Percentiles rank a stretch among this genome's conserved stretches.
phyloP scores from a whole-genome alignment of 2,797 vertebrate species.

The Galago senegalensis region DNA sequence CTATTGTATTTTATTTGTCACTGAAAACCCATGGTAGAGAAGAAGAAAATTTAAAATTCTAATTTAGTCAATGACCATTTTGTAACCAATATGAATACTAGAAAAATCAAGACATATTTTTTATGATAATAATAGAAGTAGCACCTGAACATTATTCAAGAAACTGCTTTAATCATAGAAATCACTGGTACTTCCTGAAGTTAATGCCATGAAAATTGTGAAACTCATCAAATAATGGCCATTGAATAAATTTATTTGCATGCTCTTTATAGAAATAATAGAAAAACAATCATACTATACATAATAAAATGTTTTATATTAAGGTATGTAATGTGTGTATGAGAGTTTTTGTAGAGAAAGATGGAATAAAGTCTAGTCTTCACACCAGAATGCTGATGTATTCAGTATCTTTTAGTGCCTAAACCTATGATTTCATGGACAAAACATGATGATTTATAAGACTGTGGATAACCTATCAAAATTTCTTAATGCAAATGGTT shows the following conservation, averaged over 20 bases:
- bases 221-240: background rate
- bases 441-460: constrained; percentile 62
- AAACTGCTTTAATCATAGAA: background rate
- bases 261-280: background rate
- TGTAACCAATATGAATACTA: background rate
- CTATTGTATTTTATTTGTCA: background rate
- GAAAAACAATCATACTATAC: background rate
- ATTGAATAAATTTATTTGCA: background rate
- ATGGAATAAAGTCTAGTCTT: constrained; percentile 42
- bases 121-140: background rate
- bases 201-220: background rate
- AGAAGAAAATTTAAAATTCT: background rate
- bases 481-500: constrained; percentile 60
- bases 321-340: background rate
- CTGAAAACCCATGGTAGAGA: background rate
- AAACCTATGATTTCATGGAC: constrained; percentile 62
- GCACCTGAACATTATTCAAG: background rate
- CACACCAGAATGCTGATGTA: background rate
- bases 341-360: background rate
- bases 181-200: background rate
- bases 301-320: background rate
- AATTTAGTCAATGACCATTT: background rate
- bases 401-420: constrained; percentile 17
- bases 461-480: constrained; percentile 49
- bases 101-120: background rate